Conservation (phyloP, 2,888 invertebrate species). For the Brassicogethes aeneus region DNA sequence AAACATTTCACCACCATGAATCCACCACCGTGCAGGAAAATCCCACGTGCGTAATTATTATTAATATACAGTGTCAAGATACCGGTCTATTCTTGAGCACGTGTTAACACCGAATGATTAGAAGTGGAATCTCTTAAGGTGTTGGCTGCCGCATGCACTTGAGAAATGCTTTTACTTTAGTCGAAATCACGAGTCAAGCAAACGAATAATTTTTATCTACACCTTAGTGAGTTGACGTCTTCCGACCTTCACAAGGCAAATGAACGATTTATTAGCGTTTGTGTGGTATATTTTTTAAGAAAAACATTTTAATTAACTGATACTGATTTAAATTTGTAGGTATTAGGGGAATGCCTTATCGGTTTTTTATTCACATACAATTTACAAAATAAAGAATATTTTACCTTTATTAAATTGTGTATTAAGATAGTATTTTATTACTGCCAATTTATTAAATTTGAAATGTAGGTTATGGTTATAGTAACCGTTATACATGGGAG, state of each 20-base stretch:
- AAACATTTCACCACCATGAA: background rate
- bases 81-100: background rate
- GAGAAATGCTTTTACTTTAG: slow-evolving; percentile 1
- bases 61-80: background rate
- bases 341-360: no score
- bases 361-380: no score
- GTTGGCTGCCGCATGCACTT: background rate
- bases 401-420: no score
- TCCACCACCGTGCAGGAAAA: background rate
- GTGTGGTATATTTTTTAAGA: no score
- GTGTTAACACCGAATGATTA: background rate
- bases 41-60: background rate
- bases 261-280: no score
- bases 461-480: no score
- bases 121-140: background rate
- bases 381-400: no score
- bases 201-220: slow-evolving; percentile 10
- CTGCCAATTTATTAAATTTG: no score
- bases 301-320: no score
- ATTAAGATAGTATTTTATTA: no score
- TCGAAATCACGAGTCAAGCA: slow-evolving; percentile 21
- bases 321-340: no score
- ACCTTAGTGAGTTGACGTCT: slow-evolving; percentile 15
- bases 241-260: slow-evolving; percentile 25
- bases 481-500: no score